Evolutionary conservation across 1,140 invertebrate species (phyloP).

Genomic region (Bombus balteatus): DNA sequence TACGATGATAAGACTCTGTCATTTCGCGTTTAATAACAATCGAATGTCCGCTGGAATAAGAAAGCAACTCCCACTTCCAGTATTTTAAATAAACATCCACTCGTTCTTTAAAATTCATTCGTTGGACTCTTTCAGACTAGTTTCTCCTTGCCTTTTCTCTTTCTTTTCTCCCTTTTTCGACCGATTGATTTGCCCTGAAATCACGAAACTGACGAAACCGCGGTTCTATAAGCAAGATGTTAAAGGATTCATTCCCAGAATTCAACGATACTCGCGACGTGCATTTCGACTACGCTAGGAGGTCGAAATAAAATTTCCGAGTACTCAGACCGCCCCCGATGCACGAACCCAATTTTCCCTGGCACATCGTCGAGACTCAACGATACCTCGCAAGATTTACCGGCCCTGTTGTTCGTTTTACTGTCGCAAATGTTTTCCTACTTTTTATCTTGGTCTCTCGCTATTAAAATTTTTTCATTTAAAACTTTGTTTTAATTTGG

Average conservation of each 20-base stretch:
- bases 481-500: too few relatives aligned
- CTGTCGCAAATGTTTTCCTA: not conserved
- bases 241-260: not conserved
- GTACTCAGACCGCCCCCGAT: not conserved
- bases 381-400: conserved; percentile 13
- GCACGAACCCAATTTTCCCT: conserved; percentile 28
- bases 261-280: not conserved
- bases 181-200: not conserved
- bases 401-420: not conserved
- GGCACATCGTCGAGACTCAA: not conserved
- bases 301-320: conserved; percentile 41
- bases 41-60: too few relatives aligned
- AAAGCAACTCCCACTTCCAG: too few relatives aligned
- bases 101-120: not conserved
- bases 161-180: not conserved
- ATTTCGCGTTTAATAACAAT: too few relatives aligned
- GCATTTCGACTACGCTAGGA: not conserved
- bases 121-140: not conserved
- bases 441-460: too few relatives aligned
- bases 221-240: not conserved
- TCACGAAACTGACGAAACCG: not conserved
- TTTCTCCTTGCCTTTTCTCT: not conserved
- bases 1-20: too few relatives aligned
- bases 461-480: too few relatives aligned
- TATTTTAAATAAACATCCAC: too few relatives aligned